Base-by-base conservation (phyloP, 2,113 vertebrate genomes). In the Tringa solitaria region DNA sequence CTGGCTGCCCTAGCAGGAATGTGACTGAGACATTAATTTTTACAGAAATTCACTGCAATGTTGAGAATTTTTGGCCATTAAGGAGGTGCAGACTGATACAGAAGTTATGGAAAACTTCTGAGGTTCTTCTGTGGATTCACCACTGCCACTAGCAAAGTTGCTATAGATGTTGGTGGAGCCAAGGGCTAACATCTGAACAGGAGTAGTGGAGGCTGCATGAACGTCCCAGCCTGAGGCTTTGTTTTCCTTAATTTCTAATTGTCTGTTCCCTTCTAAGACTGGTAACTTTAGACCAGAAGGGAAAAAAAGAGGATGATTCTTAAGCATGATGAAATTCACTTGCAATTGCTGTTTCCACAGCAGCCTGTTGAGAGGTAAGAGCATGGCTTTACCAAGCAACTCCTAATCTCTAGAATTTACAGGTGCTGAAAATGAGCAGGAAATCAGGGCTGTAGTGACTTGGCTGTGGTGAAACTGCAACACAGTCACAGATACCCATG, bases 321-420 rank as follows among this genome's bases (percentile, higher is more conserved):
- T 84, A 94, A 94, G 60, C 27, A 56, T 64, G 64, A 67, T 92
- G 79, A 91, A 94, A 94, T 90, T 95, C 88, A 79, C 82, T 89
- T 83, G 18, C 86, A 93, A 93, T 93, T 92, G 80, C 77, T 77
- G 65, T 84, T 92, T 92, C 86, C n/a, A 26, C 46, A 89, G 89
- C 76, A 93, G 86, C 89, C 80, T 78, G n/a, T 18, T 72, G 77
- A 78, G 64, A 91, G 23, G 43, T 70, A 84, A 84, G 83, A 91
- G 65, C 46, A 21, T 4, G 54, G 76, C 37, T 95, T 92, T 75
- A 56, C 46, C 24, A 72, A 75, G 39, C n/a, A 92, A 56, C 32
- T 68, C 35, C 41, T 94, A 78, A 95, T 75, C 84, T 75, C 64
- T 64, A 59, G 80, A 60, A 94, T 92, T 87, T 91, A 39, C 30